Evolutionary conservation across 2,888 invertebrate genomes (phyloP).

Genomic region (Stenichneumon culpator): DNA sequence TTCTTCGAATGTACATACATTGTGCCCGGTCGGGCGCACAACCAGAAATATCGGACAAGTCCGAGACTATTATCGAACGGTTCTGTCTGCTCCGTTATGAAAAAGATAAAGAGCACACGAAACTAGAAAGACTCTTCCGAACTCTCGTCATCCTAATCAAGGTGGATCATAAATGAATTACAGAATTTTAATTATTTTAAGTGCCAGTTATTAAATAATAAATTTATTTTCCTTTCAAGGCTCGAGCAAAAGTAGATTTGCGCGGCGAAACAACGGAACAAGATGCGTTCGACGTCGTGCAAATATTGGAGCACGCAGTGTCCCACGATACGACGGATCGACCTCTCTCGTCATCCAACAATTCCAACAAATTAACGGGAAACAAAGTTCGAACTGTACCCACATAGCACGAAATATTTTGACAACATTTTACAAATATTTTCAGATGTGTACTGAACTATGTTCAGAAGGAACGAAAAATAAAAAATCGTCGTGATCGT

Average conservation of each 20-base stretch:
- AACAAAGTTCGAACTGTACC: slow-evolving; percentile 71
- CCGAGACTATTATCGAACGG: slow-evolving; percentile 84
- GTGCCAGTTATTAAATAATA: background rate
- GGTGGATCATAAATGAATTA: slow-evolving; percentile 81
- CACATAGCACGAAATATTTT: too few relatives aligned
- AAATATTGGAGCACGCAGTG: slow-evolving; percentile 91
- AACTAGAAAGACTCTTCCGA: slow-evolving; percentile 86
- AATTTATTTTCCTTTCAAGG: slow-evolving; percentile 85
- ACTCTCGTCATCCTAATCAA: slow-evolving; percentile 93
- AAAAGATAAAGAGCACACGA: background rate
- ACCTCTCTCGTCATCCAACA: slow-evolving; percentile 84
- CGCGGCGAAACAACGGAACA: slow-evolving; percentile 90
- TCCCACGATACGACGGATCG: slow-evolving; percentile 23
- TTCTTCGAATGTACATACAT: slow-evolving; percentile 94
- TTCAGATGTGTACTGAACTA: too few relatives aligned
- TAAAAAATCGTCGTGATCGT: too few relatives aligned
- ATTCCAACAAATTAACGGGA: slow-evolving; percentile 85
- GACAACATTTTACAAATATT: too few relatives aligned
- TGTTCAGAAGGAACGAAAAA: too few relatives aligned
- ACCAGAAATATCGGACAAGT: slow-evolving; percentile 90
- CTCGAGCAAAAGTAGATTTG: slow-evolving; percentile 93
- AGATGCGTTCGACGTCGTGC: slow-evolving; percentile 94
- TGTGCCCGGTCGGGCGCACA: slow-evolving; percentile 94
- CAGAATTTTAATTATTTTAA: background rate
- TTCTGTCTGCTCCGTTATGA: slow-evolving; percentile 22